phyloP scores from a whole-genome alignment of 2,113 vertebrate genomes.

The Nycticorax nycticorax region DNA sequence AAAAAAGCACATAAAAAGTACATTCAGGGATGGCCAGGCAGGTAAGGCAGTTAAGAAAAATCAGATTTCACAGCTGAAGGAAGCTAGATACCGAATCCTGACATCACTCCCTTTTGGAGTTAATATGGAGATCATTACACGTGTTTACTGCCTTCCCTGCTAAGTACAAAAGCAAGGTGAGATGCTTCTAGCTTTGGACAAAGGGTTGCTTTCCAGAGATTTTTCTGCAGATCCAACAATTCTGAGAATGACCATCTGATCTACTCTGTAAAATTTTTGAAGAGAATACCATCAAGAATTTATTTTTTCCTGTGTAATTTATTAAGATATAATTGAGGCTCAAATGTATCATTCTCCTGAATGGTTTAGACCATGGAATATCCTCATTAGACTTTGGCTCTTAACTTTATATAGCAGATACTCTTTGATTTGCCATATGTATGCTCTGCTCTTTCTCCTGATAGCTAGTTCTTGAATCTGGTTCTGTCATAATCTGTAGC shows the following conservation, averaged over 20 bases:
- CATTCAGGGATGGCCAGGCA: not conserved
- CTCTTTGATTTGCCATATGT: not conserved
- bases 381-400: not conserved
- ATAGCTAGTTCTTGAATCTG: not conserved
- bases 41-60: not conserved
- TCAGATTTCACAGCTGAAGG: not conserved
- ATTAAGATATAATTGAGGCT: not conserved
- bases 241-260: not conserved
- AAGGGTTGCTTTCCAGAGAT: not conserved
- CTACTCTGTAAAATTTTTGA: not conserved
- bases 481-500: not conserved
- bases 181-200: not conserved
- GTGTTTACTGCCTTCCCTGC: not conserved
- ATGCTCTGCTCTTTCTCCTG: not conserved
- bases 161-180: not conserved
- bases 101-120: not conserved
- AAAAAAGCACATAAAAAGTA: not conserved
- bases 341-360: not conserved
- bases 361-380: not conserved
- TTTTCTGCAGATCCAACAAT: not conserved
- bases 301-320: not conserved
- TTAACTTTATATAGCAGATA: not conserved
- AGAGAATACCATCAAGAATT: not conserved
- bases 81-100: not conserved
- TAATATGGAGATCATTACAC: fast-evolving